These are phyloP conservation scores for Cylindroiulus punctatus DNA, from an alignment of 2,888 invertebrate species.

Conservation along the genomic window DNA sequence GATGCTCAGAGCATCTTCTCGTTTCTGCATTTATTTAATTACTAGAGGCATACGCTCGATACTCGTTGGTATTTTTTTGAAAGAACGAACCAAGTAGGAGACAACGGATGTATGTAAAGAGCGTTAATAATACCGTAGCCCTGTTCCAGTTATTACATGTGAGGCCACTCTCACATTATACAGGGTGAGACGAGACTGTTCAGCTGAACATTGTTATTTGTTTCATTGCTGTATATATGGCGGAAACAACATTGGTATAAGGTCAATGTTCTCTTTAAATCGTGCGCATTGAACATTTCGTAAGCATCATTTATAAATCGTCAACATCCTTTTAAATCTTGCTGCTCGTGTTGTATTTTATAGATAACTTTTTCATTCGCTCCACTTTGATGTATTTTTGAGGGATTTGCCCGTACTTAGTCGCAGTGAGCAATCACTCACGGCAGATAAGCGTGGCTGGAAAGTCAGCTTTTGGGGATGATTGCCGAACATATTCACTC, in stretches of 20 bases:
- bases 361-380: not conserved
- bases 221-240: too few species aligned
- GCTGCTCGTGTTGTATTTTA: not conserved
- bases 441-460: slow-evolving; percentile 28
- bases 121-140: too few species aligned
- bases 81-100: not conserved
- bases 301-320: not conserved
- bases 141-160: too few species aligned
- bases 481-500: not conserved
- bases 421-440: slow-evolving; percentile 8
- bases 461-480: not conserved
- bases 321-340: not conserved
- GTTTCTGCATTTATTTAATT: slow-evolving; percentile 25
- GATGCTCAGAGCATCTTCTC: slow-evolving; percentile 7
- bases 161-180: too few species aligned
- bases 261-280: too few species aligned
- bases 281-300: too few species aligned
- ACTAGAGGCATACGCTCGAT: slow-evolving; percentile 24
- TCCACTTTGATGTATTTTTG: not conserved
- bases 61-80: not conserved
- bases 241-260: too few species aligned
- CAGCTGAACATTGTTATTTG: too few species aligned
- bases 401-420: not conserved
- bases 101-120: not conserved
- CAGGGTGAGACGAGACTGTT: too few species aligned